A percentile compares a stretch with the other conserved stretches of the same genome.
phyloP scores from a whole-genome alignment of 1,140 invertebrate species.

The Drosophila baimaii region DNA sequence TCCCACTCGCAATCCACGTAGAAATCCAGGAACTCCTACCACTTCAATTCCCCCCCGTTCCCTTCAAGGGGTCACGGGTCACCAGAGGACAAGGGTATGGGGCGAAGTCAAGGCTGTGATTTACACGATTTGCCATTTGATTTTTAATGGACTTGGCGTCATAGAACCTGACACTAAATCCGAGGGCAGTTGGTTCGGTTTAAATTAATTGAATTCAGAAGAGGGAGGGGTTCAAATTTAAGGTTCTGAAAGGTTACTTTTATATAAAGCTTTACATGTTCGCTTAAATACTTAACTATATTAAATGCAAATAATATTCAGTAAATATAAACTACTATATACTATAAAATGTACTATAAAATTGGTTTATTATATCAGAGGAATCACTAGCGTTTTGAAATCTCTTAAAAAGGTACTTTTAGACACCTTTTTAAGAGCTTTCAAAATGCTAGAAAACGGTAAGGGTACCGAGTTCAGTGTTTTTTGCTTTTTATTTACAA shows the following conservation, averaged over 20 bases:
- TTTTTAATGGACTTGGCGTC: slow-evolving; percentile 36
- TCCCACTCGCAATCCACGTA: slow-evolving; percentile 7
- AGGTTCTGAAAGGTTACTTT: neutral
- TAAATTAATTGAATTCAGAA: slow-evolving; percentile 6
- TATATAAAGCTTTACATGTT: neutral
- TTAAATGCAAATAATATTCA: too few species aligned
- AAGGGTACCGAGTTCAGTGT: too few species aligned
- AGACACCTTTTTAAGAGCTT: too few species aligned
- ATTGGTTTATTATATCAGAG: too few species aligned
- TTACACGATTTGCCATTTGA: slow-evolving; percentile 58
- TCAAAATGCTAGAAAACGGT: too few species aligned
- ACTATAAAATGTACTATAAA: too few species aligned
- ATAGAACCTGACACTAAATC: slow-evolving; percentile 24
- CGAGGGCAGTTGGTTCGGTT: slow-evolving; percentile 5
- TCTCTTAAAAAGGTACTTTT: too few species aligned
- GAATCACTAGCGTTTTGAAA: too few species aligned
- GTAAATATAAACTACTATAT: too few species aligned
- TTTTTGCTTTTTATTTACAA: too few species aligned
- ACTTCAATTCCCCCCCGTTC: slow-evolving; percentile 23
- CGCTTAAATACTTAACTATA: neutral
- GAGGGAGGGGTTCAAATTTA: neutral
- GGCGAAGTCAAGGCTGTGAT: slow-evolving; percentile 56
- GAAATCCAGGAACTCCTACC: neutral
- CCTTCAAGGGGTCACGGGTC: slow-evolving; percentile 20
- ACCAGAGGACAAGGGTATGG: slow-evolving; percentile 33